Conservation (phyloP, 2,888 invertebrate genomes). For the Tiliacea citrago region DNA sequence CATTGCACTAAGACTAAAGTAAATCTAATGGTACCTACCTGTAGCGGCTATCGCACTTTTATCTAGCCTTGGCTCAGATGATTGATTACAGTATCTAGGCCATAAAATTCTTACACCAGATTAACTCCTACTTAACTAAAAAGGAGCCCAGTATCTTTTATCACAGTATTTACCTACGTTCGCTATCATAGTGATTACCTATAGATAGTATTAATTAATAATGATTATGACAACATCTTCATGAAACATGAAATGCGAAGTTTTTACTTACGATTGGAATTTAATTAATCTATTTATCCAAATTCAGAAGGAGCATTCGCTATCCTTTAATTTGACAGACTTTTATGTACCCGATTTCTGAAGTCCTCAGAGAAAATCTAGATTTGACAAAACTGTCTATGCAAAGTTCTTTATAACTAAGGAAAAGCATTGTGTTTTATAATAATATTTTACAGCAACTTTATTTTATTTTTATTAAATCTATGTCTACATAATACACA, state of each 20-base stretch:
- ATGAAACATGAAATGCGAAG: background rate
- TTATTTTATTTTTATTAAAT: too few species aligned
- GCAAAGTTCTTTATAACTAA: too few species aligned
- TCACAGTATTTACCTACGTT: constrained; percentile 38
- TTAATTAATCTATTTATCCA: background rate
- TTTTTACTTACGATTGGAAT: background rate
- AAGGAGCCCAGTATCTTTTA: constrained; percentile 44
- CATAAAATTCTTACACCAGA: constrained; percentile 44
- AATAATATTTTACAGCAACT: too few species aligned
- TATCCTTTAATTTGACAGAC: background rate
- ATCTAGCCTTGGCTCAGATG: constrained; percentile 31
- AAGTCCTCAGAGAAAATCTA: background rate
- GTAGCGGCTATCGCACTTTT: constrained; percentile 8
- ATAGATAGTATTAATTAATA: constrained; percentile 34
- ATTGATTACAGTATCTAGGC: constrained; percentile 45
- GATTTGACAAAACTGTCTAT: background rate
- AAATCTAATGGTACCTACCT: background rate
- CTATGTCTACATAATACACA: too few species aligned
- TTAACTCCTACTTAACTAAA: constrained; percentile 39
- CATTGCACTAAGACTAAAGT: background rate
- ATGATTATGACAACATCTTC: constrained; percentile 7
- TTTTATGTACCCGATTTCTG: background rate
- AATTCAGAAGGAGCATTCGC: background rate
- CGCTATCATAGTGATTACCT: constrained; percentile 40
- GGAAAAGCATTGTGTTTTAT: too few species aligned